Conservation (phyloP, 2,888 invertebrate species). For the Drosophila emarginata region DNA sequence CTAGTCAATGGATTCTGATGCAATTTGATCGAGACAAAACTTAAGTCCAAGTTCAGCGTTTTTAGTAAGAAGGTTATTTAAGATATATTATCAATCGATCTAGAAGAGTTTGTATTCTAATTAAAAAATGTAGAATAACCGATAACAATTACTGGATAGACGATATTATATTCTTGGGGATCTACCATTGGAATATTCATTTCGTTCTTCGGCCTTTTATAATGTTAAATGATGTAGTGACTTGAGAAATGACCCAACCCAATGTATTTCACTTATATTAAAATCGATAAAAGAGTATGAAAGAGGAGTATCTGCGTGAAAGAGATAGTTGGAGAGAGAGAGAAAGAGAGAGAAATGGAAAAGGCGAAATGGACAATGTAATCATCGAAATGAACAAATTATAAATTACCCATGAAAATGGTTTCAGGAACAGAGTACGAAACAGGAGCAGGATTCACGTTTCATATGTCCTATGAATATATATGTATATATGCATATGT, state of each 20-base stretch:
- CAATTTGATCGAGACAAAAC: no score
- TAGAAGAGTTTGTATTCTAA: no score
- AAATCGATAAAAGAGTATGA: conserved; percentile 1
- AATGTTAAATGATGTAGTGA: not conserved
- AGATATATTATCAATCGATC: no score
- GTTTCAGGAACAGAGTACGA: conserved; percentile 23
- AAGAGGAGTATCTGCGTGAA: not conserved
- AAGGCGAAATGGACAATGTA: conserved; percentile 35
- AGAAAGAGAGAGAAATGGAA: not conserved
- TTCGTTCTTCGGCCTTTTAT: not conserved
- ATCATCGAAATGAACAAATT: conserved; percentile 75
- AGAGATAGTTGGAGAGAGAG: not conserved
- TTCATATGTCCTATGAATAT: conserved; percentile 21
- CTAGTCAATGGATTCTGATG: no score
- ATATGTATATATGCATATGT: not conserved
- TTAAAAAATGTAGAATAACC: no score
- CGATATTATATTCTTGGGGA: no score
- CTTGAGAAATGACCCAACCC: not conserved
- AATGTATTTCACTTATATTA: not conserved
- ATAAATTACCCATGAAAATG: conserved; percentile 71
- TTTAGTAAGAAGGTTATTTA: no score
- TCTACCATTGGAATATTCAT: no score
- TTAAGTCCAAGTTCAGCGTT: no score
- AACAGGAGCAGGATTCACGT: conserved; percentile 31
- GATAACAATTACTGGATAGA: no score